A percentile compares a stretch with the other conserved stretches of the same genome.
These are phyloP conservation scores for Chaetorhynchus papuensis DNA, from an alignment of 2,113 vertebrate species.

Conservation along the genomic window DNA sequence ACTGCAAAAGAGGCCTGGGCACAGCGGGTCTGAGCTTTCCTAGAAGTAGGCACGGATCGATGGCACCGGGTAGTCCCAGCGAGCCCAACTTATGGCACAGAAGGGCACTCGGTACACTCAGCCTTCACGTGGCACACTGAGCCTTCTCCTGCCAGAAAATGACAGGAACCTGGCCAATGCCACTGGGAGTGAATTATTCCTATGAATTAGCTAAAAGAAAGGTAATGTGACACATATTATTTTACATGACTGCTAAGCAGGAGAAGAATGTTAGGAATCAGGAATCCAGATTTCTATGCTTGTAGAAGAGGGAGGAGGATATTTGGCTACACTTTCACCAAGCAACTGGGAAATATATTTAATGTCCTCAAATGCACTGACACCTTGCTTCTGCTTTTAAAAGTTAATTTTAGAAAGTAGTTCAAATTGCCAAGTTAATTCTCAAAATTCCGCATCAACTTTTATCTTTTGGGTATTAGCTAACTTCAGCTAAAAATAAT, in stretches of 20 bases:
- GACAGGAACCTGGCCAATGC: neutral
- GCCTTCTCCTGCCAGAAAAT: neutral
- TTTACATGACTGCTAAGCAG: neutral
- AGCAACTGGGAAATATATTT: neutral
- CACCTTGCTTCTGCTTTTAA: neutral
- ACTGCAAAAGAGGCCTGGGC: rapidly evolving
- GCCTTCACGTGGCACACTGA: neutral
- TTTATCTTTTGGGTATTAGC: neutral
- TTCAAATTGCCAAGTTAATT: neutral
- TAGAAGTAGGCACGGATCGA: rapidly evolving
- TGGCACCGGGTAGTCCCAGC: rapidly evolving
- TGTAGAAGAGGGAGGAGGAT: neutral
- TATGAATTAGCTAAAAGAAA: neutral
- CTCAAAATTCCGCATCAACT: neutral
- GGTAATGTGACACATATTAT: neutral
- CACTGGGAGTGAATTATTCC: neutral
- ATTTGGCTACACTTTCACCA: neutral
- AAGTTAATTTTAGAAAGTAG: neutral
- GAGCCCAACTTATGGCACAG: neutral
- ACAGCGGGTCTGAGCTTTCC: neutral
- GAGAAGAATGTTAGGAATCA: neutral
- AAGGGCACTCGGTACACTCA: neutral
- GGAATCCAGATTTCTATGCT: neutral
- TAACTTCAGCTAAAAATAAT: neutral
- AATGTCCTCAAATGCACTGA: neutral